These are phyloP conservation scores for Drosophila monieri DNA, from an alignment of 2,888 invertebrate species.

Conservation along the genomic window DNA sequence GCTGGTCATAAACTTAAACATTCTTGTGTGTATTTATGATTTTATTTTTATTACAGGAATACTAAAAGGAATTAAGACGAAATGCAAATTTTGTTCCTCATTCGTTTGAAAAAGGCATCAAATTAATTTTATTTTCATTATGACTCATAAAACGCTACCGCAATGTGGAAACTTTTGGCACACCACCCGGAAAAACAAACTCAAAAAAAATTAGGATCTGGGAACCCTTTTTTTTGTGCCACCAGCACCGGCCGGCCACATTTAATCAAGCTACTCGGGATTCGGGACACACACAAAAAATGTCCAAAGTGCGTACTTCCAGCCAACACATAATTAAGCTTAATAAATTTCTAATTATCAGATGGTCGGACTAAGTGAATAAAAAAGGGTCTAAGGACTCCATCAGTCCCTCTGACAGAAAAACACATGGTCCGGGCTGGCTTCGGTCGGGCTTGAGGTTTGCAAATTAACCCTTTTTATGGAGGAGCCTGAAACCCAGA, in stretches of 20 bases:
- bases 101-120: constrained; percentile 51
- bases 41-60: constrained; percentile 28
- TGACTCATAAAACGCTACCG: constrained; percentile 64
- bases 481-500: constrained; percentile 18
- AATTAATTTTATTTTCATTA: constrained; percentile 73
- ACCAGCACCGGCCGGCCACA: constrained; percentile 21
- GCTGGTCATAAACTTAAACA: constrained; percentile 42
- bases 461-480: constrained; percentile 74
- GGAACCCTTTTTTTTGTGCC: constrained; percentile 54
- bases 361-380: constrained; percentile 75
- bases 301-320: constrained; percentile 74
- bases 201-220: constrained; percentile 44
- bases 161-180: constrained; percentile 61
- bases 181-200: constrained; percentile 34
- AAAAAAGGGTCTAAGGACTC: constrained; percentile 71
- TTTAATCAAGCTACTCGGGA: constrained; percentile 64
- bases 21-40: constrained; percentile 38
- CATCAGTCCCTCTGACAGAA: constrained; percentile 14
- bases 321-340: constrained; percentile 79
- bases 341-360: constrained; percentile 81
- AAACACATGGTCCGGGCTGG: constrained; percentile 58
- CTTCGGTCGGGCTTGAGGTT: constrained; percentile 32
- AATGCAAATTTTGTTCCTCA: constrained; percentile 32
- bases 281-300: constrained; percentile 31
- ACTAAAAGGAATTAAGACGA: constrained; percentile 29